These are phyloP conservation scores for Sandelia bainsii DNA, from an alignment of 2,797 vertebrate species.

Conservation along the genomic window DNA sequence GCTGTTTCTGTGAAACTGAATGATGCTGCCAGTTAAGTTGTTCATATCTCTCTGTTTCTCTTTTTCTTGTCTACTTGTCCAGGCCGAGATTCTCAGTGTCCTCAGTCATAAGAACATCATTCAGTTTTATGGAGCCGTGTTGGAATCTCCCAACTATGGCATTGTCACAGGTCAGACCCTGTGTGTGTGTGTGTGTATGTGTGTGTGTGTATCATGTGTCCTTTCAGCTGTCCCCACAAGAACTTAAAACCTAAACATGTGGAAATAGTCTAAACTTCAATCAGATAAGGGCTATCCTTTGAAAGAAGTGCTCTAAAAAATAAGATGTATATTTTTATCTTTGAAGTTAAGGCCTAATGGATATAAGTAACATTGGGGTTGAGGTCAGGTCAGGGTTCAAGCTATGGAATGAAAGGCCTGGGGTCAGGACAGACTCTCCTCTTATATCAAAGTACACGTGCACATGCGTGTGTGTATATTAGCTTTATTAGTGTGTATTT, in stretches of 20 bases:
- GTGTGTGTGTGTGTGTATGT: slow-evolving; percentile 34
- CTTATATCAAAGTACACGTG: neutral
- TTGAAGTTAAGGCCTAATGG: neutral
- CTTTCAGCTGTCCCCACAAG: slow-evolving; percentile 17
- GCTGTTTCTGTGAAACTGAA: slow-evolving; percentile 15
- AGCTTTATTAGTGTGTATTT: slow-evolving; percentile 37
- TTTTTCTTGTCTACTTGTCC: slow-evolving; percentile 42
- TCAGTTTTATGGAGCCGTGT: slow-evolving; percentile 97
- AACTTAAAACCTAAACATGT: slow-evolving; percentile 2
- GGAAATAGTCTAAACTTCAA: neutral
- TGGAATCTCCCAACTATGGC: slow-evolving; percentile 97
- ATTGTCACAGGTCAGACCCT: slow-evolving; percentile 94
- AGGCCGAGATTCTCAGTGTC: slow-evolving; percentile 98
- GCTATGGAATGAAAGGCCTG: slow-evolving; percentile 2
- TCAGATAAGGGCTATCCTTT: neutral
- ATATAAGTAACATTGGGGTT: slow-evolving; percentile 3
- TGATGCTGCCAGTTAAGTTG: slow-evolving; percentile 14
- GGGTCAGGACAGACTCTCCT: neutral
- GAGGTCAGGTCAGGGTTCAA: slow-evolving; percentile 1
- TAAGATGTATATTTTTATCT: neutral
- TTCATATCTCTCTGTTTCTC: slow-evolving; percentile 35
- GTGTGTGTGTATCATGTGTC: slow-evolving; percentile 22
- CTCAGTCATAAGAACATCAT: slow-evolving; percentile 99
- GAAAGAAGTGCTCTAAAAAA: neutral
- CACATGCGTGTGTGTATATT: slow-evolving; percentile 3